phyloP scores from a whole-genome alignment of 1,140 invertebrate species.

The Centruroides vittatus region DNA sequence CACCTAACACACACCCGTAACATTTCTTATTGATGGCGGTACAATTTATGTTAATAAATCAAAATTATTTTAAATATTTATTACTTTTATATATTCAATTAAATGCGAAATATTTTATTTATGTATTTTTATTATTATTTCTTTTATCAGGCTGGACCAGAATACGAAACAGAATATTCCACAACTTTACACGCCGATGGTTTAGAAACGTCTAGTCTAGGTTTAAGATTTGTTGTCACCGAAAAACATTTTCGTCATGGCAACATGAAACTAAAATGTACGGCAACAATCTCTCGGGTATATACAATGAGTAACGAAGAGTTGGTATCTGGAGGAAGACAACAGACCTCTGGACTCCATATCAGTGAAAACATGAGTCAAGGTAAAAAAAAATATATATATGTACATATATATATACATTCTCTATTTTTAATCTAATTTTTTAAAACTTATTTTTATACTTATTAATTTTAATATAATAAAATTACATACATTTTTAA shows the following conservation, averaged over 20 bases:
- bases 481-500: no score
- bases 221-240: slow-evolving; percentile 22
- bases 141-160: slow-evolving; percentile 17
- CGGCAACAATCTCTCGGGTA: slow-evolving; percentile 42
- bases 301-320: slow-evolving; percentile 72
- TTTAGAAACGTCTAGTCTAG: slow-evolving; percentile 23
- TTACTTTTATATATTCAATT: no score
- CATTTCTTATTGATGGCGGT: no score
- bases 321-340: slow-evolving; percentile 52
- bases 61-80: no score
- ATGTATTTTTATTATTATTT: neutral
- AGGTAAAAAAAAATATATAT: slow-evolving; percentile 1
- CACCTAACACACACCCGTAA: no score
- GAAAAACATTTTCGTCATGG: slow-evolving; percentile 23
- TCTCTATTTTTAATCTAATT: no score
- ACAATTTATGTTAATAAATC: no score
- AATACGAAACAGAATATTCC: slow-evolving; percentile 21
- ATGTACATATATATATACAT: no score
- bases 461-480: no score
- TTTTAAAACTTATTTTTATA: no score
- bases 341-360: slow-evolving; percentile 37
- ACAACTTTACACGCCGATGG: slow-evolving; percentile 22
- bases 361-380: slow-evolving; percentile 18
- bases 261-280: slow-evolving; percentile 24
- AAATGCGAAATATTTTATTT: no score